Percentiles rank a stretch among this genome's conserved stretches.
phyloP scores from a whole-genome alignment of 2,888 invertebrate species.

The Caprella mutica region DNA sequence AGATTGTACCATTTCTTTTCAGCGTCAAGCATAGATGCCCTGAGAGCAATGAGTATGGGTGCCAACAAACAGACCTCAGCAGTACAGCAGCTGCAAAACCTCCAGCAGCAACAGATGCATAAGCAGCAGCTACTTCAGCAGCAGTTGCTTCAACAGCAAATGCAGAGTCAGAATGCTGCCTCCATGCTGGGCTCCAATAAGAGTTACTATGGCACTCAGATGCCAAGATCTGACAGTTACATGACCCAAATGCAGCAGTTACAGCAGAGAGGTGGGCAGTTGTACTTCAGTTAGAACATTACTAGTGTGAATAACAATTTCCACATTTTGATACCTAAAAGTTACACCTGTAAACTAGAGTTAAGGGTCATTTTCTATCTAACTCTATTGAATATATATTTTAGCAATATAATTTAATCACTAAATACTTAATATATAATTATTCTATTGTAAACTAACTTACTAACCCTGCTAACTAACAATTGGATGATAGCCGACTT shows the following conservation, averaged over 20 bases:
- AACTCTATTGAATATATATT: too few species aligned
- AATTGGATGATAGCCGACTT: too few species aligned
- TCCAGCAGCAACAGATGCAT: constrained; percentile 8
- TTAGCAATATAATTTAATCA: too few species aligned
- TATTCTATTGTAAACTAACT: too few species aligned
- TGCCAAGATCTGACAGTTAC: constrained; percentile 1
- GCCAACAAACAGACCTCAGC: constrained; percentile 11
- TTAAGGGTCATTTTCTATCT: too few species aligned
- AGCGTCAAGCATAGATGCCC: constrained; percentile 8
- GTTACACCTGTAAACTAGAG: too few species aligned
- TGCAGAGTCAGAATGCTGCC: constrained; percentile 14
- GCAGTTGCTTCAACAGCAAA: constrained; percentile 18
- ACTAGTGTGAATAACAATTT: neutral
- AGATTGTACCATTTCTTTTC: too few species aligned
- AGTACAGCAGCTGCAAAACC: constrained; percentile 20
- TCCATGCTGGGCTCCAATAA: constrained; percentile 4
- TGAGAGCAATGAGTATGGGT: neutral
- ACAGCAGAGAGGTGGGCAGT: constrained; percentile 3
- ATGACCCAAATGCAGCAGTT: constrained; percentile 10
- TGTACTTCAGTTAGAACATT: neutral
- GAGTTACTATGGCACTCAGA: neutral
- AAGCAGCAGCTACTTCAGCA: constrained; percentile 15
- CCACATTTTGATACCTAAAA: neutral
- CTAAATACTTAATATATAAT: too few species aligned
- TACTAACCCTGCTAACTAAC: too few species aligned